These are phyloP conservation scores for Acanthacorydalis orientalis DNA, from an alignment of 2,888 invertebrate species.

Conservation along the genomic window DNA sequence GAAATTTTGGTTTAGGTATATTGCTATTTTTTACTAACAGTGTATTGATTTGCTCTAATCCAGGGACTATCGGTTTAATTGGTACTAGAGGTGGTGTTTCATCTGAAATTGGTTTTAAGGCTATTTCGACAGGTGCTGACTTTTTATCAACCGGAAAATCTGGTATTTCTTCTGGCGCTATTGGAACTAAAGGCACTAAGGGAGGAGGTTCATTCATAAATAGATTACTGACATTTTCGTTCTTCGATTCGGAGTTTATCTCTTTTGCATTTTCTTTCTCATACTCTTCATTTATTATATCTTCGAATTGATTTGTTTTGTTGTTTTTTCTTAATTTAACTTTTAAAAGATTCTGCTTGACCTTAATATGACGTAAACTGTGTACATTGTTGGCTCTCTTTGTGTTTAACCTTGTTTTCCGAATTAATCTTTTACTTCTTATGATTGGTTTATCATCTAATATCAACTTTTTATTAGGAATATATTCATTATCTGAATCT, in stretches of 20 bases:
- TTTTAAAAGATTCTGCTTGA: neutral
- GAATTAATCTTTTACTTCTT: too few relatives aligned
- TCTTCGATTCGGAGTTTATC: neutral
- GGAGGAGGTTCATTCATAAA: conserved; percentile 19
- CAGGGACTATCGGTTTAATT: conserved; percentile 16
- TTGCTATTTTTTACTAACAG: conserved; percentile 12
- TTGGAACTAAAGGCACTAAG: conserved; percentile 17
- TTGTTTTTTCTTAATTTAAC: conserved; percentile 6
- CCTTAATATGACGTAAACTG: neutral
- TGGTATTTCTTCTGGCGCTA: conserved; percentile 11
- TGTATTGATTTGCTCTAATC: conserved; percentile 11
- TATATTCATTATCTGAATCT: neutral
- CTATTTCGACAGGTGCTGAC: conserved; percentile 4
- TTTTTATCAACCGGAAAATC: conserved; percentile 7
- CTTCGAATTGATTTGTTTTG: conserved; percentile 9
- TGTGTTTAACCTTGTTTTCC: too few relatives aligned
- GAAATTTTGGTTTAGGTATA: conserved; percentile 13
- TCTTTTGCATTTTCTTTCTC: conserved; percentile 7
- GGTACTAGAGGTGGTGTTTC: conserved; percentile 22
- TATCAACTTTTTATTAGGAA: neutral
- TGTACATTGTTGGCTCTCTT: neutral
- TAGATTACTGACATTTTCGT: conserved; percentile 6
- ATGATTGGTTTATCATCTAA: too few relatives aligned
- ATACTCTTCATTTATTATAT: conserved; percentile 9
- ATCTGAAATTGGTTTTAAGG: conserved; percentile 8